Evolutionary conservation across 2,888 invertebrate genomes (phyloP).

Genomic region (Polydrusus pterygomalis): DNA sequence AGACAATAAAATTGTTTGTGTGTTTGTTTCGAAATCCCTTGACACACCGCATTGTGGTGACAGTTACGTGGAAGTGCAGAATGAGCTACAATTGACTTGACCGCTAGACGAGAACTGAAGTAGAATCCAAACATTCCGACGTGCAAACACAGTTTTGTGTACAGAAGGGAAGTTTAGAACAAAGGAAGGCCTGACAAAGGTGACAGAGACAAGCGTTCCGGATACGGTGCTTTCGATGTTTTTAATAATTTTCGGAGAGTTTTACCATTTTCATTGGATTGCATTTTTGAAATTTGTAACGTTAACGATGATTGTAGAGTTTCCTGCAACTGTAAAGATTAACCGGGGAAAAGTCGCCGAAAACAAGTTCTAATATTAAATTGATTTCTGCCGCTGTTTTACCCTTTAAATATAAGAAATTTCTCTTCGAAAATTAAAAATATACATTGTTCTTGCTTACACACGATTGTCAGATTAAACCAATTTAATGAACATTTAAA

Average conservation of each 20-base stretch:
- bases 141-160: conserved; percentile 34
- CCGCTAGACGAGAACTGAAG: conserved; percentile 32
- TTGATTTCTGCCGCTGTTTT: no score
- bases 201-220: conserved; percentile 19
- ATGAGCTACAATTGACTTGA: conserved; percentile 40
- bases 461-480: no score
- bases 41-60: conserved; percentile 24
- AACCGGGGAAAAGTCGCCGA: no score
- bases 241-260: conserved; percentile 1
- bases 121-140: conserved; percentile 33
- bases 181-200: conserved; percentile 22
- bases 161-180: conserved; percentile 34
- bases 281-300: background rate
- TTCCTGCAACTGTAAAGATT: background rate
- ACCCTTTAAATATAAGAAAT: no score
- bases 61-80: conserved; percentile 19
- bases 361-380: no score
- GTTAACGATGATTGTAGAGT: no score
- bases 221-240: conserved; percentile 8
- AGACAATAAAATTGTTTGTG: conserved; percentile 29
- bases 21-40: conserved; percentile 25
- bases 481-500: no score
- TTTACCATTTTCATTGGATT: background rate
- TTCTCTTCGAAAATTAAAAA: no score
- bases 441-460: no score